Evolutionary conservation across 2,888 invertebrate species (phyloP), one percentile per base, ranked within the genome.

Genomic region (Microctonus hyperodae): DNA sequence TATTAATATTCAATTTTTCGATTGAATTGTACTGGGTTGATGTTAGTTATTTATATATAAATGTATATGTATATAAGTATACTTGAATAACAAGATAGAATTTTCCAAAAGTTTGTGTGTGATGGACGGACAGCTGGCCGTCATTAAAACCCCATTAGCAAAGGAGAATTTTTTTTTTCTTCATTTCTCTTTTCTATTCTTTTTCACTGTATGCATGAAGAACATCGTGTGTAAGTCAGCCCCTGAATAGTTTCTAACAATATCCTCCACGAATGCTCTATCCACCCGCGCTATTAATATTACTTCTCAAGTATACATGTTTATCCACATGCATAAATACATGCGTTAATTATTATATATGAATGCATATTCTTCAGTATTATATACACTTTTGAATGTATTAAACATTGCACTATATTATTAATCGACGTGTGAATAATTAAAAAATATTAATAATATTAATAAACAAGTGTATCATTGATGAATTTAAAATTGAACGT

Each of bases 91-190:
- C 57, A 50, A 67, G 44, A 48, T 51, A 23, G 25, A 58, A 75
- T 79, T 76, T 77, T 81, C 80, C 79, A 80, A 81, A 82, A 81
- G 74, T 79, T 78, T 78, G 76, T 78, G 44, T 44, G 16, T 44
- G 82, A 72, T 69, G 70, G 81, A 81, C 78, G 76, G 83, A 81
- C 83, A 81, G 83, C 84, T 83, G 83, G 82, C 82, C 81, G 83
- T 84, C 84, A 84, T 83, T 83, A 82, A 83, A 83, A 83, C 81
- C 73, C 73, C 78, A 78, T 79, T 78, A 79, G 78, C 75, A 65
- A 72, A 71, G 70, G 67, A 71, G 68, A 69, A 59, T 56, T 55
- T 60, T 64, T 76, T 78, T 78, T 76, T 78, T 76, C 76, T 75
- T 66, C 64, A 48, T 63, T 50, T 53, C 53, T 61, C 50, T 55